These are phyloP conservation scores for Climacteris rufus DNA, from an alignment of 2,113 vertebrate species.

Conservation along the genomic window DNA sequence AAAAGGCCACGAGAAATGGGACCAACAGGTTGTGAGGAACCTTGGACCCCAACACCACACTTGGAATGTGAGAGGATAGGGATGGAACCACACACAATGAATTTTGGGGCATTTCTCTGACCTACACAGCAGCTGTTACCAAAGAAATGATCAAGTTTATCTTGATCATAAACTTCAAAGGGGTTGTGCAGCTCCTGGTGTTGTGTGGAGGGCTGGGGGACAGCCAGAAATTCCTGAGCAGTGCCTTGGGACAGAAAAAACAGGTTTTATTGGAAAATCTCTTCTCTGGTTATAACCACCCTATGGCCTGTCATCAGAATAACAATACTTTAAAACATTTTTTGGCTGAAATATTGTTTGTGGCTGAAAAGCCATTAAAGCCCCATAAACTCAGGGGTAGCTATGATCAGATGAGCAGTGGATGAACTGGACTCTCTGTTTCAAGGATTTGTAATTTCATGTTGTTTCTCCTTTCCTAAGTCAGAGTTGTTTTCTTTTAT, in stretches of 20 bases:
- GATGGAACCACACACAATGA: not conserved
- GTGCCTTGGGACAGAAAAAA: not conserved
- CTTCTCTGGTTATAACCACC: not conserved
- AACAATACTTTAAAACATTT: not conserved
- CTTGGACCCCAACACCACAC: not conserved
- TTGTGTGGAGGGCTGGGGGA: not conserved
- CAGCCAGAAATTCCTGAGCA: not conserved
- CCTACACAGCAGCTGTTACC: not conserved
- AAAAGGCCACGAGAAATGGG: not conserved
- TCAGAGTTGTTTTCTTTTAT: not conserved
- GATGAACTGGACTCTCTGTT: not conserved
- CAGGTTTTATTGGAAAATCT: not conserved
- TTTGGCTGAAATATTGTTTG: not conserved
- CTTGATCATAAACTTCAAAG: not conserved
- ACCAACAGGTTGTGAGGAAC: not conserved
- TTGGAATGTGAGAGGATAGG: not conserved
- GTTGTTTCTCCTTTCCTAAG: not conserved
- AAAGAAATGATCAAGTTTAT: not conserved
- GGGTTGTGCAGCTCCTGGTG: not conserved
- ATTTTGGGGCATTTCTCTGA: not conserved
- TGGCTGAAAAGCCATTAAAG: not conserved
- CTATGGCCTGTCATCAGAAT: not conserved
- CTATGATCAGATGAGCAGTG: not conserved
- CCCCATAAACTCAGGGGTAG: not conserved
- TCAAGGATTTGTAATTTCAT: not conserved